Base-by-base conservation (phyloP, 2,113 vertebrate species). In the Hippocampus barbouri region DNA sequence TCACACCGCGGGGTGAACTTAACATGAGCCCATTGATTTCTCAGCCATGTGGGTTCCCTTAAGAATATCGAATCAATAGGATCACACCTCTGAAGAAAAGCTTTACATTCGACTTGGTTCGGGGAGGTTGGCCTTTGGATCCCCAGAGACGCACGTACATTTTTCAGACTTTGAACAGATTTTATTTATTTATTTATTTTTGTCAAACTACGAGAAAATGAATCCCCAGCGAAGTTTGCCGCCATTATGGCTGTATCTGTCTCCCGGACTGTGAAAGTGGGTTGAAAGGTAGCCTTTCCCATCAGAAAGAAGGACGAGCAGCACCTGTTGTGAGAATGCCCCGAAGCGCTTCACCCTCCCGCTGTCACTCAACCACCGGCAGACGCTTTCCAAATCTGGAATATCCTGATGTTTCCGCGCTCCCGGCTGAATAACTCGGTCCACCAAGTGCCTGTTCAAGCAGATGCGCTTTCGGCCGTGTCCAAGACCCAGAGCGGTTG, bases 351-450 rank as follows among this genome's bases (percentile, higher is more conserved):
- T 66, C 41, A 27, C 21, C 64, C 41, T 27, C 64, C 15, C 41
- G 64, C 64, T 66, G 64, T 66, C 41, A 47, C 64, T 66, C 64
- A 66, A 49, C 43, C 64, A 66, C 43, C 23, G 25, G 64, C 41
- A 66, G 41, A 16, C 41, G 3, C 6, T 14, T 66, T 66, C 64
- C 64, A 66, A 66, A 47, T 66, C 8, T 66, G 41, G 64, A 47
- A 49, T 66, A 47, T 66, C 43, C 49, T 10, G 64, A 47, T 47
- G 64, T 43, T 47, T 47, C 41, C 14, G 64, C 15, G 9, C 23
- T 25, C 41, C 41, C 64, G 23, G 2, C 23, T 66, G 43, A 66
- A 66, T 25, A 47, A 27, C 23, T 15, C n/a, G 64, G 41, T 18
- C 47, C 41, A 27, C 64, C 47, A 47, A 47, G 23, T 49, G n/a